phyloP scores from a whole-genome alignment of 2,888 invertebrate species.

The Hypomecis punctinalis region DNA sequence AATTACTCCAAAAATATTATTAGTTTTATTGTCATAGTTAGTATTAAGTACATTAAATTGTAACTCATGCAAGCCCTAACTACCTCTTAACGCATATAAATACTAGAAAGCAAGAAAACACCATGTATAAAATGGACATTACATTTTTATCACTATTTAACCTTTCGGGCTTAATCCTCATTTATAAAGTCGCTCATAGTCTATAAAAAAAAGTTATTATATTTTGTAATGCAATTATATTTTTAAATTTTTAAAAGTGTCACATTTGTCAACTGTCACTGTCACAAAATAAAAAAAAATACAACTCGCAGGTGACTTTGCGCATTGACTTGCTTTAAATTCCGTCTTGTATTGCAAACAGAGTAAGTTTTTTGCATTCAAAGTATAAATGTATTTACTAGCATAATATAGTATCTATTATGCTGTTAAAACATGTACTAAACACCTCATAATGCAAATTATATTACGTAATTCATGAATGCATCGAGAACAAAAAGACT shows the following conservation, averaged over 20 bases:
- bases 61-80: not conserved
- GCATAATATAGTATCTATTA: not conserved
- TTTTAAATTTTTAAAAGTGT: slow-evolving; percentile 9
- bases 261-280: slow-evolving; percentile 20
- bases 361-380: no score
- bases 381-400: no score
- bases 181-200: slow-evolving; percentile 39
- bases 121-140: slow-evolving; percentile 48
- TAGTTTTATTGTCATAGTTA: no score
- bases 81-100: not conserved
- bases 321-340: not conserved
- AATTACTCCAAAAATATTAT: no score
- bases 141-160: slow-evolving; percentile 60
- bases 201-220: slow-evolving; percentile 14
- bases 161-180: slow-evolving; percentile 51
- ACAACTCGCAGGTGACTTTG: not conserved
- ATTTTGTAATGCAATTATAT: slow-evolving; percentile 13
- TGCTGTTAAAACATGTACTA: not conserved
- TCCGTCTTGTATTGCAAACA: not conserved
- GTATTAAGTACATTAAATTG: no score
- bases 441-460: not conserved
- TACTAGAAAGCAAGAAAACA: slow-evolving; percentile 16
- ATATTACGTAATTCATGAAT: not conserved
- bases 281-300: slow-evolving; percentile 21
- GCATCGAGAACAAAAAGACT: not conserved